Evolutionary conservation across 2,888 invertebrate genomes (phyloP).

Genomic region (Oasisia sp.): DNA sequence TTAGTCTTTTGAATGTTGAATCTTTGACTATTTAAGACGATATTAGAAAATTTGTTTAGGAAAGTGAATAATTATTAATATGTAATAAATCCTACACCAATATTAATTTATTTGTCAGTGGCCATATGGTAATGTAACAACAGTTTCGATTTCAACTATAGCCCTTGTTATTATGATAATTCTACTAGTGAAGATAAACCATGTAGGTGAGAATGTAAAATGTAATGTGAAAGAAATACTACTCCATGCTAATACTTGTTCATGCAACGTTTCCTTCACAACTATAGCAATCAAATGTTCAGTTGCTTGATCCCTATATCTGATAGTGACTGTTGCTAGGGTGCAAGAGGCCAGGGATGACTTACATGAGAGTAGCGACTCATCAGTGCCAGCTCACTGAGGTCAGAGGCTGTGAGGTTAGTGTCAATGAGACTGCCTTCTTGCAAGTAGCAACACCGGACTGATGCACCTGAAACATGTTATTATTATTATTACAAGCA

Average conservation of each 20-base stretch:
- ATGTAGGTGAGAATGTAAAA: too few species aligned
- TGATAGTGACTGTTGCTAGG: not conserved
- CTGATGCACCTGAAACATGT: not conserved
- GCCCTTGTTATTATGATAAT: too few species aligned
- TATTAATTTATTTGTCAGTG: too few species aligned
- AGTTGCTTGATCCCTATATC: not conserved
- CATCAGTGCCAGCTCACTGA: not conserved
- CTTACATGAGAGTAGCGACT: not conserved
- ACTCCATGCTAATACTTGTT: too few species aligned
- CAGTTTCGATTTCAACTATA: too few species aligned
- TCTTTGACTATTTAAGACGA: not conserved
- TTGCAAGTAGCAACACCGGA: slow-evolving; percentile 4
- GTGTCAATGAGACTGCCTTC: not conserved
- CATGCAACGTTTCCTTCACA: too few species aligned
- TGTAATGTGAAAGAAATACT: too few species aligned
- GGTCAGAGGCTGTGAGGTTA: not conserved
- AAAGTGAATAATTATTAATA: not conserved
- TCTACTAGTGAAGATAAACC: too few species aligned
- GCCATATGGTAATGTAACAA: too few species aligned
- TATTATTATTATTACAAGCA: not conserved
- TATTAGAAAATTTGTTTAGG: not conserved
- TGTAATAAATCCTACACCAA: too few species aligned
- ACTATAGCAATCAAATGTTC: too few species aligned
- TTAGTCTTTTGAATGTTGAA: too few species aligned
- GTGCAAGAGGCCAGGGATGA: not conserved